Conservation (phyloP, 2,113 vertebrate genomes). For the Abramis brama region DNA sequence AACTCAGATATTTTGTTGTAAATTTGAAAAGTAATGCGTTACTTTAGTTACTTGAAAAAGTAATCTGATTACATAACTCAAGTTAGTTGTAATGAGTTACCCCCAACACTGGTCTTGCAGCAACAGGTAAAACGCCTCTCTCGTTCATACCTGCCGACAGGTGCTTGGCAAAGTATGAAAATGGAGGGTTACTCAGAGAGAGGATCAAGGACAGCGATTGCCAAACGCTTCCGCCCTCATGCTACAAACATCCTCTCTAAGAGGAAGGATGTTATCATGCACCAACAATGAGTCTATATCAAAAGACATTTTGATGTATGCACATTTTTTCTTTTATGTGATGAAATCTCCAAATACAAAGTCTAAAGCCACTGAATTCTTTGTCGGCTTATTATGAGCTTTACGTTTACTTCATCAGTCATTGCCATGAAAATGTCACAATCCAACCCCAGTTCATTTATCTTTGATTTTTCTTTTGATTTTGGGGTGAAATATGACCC, state of each 20-base stretch:
- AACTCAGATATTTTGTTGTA: too few species aligned
- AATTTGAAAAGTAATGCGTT: too few species aligned
- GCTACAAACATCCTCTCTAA: background rate
- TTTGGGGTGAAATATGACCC: background rate
- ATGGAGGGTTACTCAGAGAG: conserved; percentile 61
- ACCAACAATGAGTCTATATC: background rate
- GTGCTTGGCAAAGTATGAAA: conserved; percentile 71
- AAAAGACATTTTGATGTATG: background rate
- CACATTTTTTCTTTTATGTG: background rate
- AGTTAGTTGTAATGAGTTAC: too few species aligned
- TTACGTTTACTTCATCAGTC: background rate
- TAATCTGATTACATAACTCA: too few species aligned
- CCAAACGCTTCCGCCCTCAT: background rate
- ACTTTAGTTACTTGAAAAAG: too few species aligned
- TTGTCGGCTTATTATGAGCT: background rate
- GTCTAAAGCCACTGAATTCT: background rate
- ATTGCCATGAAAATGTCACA: background rate
- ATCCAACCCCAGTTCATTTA: background rate
- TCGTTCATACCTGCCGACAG: conserved; percentile 76
- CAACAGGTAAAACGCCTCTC: conserved; percentile 43
- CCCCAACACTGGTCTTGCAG: background rate
- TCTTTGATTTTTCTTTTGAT: background rate
- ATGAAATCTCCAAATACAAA: background rate
- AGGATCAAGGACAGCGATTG: conserved; percentile 69
- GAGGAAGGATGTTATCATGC: conserved; percentile 21